Evolutionary conservation across 2,888 invertebrate genomes (phyloP), one percentile per base, ranked within the genome.

Genomic region (Perdita meconis): DNA sequence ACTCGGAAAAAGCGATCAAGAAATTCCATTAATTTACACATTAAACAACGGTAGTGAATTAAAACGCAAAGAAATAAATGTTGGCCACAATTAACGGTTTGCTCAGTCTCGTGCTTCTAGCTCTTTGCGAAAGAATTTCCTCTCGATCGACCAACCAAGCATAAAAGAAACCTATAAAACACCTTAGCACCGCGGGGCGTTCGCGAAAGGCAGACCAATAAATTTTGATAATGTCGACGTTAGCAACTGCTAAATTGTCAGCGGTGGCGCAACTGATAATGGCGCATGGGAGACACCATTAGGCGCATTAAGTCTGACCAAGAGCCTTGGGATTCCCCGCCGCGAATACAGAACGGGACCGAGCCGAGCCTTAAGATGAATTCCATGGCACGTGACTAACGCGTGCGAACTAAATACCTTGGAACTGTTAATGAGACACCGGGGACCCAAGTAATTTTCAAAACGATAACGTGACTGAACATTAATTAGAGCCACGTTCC

Each of bases 261-360:
- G 77, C 65, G 75, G 80, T 55, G 67, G 59, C 73, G 80, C 87
- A 88, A 86, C 87, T 87, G 86, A 86, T 86, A 89, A 89, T 85
- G 88, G 89, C 83, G 83, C 85, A 78, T 83, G 70, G 71, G 80
- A 82, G 84, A 84, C 84, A 81, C 87, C 86, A 90, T 89, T 89
- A 89, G 84, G 68, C 74, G 77, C 84, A 84, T 88, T 90, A 89
- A 88, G 84, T 83, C 86, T 84, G 88, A 82, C 86, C 87, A 81
- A 83, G 80, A 77, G 81, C 81, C 78, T 76, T 72, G 66, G 84
- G 79, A 85, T 75, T 79, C 69, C 59, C 63, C n/a, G 30, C 56
- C 66, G 47, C 69, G 59, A 24, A 60, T 68, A 63, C 51, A 10
- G 72, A 74, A 69, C 71, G 59, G 69, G 47, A 50, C 59, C 55